phyloP scores from a whole-genome alignment of 1,140 invertebrate species.

The Caerostris darwini region DNA sequence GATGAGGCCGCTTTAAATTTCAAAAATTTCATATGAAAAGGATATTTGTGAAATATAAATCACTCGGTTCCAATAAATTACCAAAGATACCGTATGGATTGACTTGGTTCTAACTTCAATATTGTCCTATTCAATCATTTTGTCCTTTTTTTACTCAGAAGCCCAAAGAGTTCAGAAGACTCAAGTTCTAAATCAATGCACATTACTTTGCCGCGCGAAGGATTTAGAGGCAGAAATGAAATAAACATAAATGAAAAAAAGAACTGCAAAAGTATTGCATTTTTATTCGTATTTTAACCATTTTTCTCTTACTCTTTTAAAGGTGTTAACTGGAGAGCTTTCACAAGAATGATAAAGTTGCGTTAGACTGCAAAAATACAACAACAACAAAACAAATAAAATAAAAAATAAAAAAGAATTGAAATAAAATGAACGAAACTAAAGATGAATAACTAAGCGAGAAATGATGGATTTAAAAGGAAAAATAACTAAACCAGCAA shows the following conservation, averaged over 20 bases:
- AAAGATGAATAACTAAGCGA: slow-evolving; percentile 65
- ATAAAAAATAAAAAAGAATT: not conserved
- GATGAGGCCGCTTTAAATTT: not conserved
- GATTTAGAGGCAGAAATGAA: not conserved
- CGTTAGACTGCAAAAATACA: not conserved
- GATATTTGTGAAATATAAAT: not conserved
- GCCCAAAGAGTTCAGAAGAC: not conserved
- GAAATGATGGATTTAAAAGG: slow-evolving; percentile 57
- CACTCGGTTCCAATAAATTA: not conserved
- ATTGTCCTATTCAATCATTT: not conserved
- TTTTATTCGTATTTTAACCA: slow-evolving; percentile 58
- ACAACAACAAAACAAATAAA: too few species aligned
- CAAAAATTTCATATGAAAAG: not conserved
- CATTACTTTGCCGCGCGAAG: not conserved
- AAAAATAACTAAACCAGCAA: not conserved
- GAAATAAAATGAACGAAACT: not conserved
- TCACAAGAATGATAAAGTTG: slow-evolving; percentile 33
- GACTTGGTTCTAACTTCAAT: not conserved
- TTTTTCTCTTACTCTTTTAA: not conserved
- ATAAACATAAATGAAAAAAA: slow-evolving; percentile 42
- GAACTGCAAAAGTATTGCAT: slow-evolving; percentile 25
- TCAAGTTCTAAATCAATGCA: slow-evolving; percentile 37
- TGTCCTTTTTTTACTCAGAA: not conserved
- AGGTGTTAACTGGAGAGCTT: slow-evolving; percentile 59
- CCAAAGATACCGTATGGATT: not conserved